Conservation (phyloP, 37 sponge, comb jelly and placozoan genomes). For the Aplysina aerophoba region DNA sequence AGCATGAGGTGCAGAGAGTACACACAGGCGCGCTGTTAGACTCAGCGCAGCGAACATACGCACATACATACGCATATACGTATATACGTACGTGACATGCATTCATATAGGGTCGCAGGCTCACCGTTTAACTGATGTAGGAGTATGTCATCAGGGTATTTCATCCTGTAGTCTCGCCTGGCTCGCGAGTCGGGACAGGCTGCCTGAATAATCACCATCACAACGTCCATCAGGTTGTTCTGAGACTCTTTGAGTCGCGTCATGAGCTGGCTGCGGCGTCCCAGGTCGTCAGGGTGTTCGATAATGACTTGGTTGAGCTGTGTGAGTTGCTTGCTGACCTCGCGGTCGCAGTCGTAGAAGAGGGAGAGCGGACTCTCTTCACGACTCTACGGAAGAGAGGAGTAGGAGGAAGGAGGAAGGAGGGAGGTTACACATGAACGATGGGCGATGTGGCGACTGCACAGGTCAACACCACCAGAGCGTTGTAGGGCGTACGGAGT, state of each 20-base stretch:
- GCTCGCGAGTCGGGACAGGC: slow-evolving; percentile 55
- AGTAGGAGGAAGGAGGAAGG: too few relatives aligned
- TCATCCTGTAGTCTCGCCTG: slow-evolving; percentile 69
- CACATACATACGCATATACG: too few relatives aligned
- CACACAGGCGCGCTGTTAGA: neutral
- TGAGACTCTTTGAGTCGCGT: slow-evolving; percentile 75
- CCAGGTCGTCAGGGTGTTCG: slow-evolving; percentile 61
- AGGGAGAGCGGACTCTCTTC: slow-evolving; percentile 59
- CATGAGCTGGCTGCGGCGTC: slow-evolving; percentile 59
- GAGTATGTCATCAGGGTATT: slow-evolving; percentile 83
- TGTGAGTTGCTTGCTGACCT: slow-evolving; percentile 60
- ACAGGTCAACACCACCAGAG: too few relatives aligned
- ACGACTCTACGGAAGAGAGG: too few relatives aligned
- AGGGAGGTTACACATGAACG: too few relatives aligned
- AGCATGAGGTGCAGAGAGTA: neutral
- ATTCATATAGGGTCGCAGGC: neutral
- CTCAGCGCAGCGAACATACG: slow-evolving; percentile 5
- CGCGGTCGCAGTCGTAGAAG: slow-evolving; percentile 78
- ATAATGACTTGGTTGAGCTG: slow-evolving; percentile 58
- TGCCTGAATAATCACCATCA: slow-evolving; percentile 46
- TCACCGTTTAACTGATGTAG: slow-evolving; percentile 79
- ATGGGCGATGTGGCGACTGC: too few relatives aligned
- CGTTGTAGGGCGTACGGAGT: too few relatives aligned
- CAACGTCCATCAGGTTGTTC: slow-evolving; percentile 78
- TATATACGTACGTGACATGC: neutral